These are phyloP conservation scores for Drosophila pseudoananassae DNA, from an alignment of 1,140 invertebrate genomes.

Conservation along the genomic window DNA sequence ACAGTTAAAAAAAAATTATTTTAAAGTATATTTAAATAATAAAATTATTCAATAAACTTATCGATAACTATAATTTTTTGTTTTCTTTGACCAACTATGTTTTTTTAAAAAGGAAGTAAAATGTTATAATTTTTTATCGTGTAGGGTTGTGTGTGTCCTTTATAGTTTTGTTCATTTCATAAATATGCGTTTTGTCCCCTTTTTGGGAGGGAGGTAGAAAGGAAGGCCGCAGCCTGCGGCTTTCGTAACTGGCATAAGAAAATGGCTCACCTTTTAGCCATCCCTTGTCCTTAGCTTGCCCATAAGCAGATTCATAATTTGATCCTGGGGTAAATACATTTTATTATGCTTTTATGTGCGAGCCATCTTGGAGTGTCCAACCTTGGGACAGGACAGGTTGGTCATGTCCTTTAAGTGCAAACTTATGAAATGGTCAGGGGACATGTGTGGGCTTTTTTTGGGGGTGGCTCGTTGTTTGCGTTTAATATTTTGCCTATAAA, in stretches of 20 bases:
- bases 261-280: conserved; percentile 71
- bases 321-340: conserved; percentile 84
- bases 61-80: neutral
- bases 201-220: conserved; percentile 24
- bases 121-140: conserved; percentile 1
- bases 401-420: conserved; percentile 69
- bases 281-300: conserved; percentile 51
- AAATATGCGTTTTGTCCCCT: conserved; percentile 81
- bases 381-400: conserved; percentile 79
- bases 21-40: neutral
- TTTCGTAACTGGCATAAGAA: conserved; percentile 56
- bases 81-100: neutral
- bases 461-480: conserved; percentile 59
- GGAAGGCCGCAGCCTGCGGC: conserved; percentile 62
- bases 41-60: neutral
- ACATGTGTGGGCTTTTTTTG: conserved; percentile 33
- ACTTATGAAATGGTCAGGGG: conserved; percentile 76
- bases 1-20: conserved; percentile 6
- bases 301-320: conserved; percentile 83
- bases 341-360: conserved; percentile 83
- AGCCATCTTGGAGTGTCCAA: conserved; percentile 64
- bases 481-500: conserved; percentile 84
- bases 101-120: neutral
- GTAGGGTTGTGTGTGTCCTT: conserved; percentile 51
- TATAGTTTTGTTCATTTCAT: conserved; percentile 80